Evolutionary conservation across 2,888 invertebrate species (phyloP).

Genomic region (Tuberolachnus salignus): DNA sequence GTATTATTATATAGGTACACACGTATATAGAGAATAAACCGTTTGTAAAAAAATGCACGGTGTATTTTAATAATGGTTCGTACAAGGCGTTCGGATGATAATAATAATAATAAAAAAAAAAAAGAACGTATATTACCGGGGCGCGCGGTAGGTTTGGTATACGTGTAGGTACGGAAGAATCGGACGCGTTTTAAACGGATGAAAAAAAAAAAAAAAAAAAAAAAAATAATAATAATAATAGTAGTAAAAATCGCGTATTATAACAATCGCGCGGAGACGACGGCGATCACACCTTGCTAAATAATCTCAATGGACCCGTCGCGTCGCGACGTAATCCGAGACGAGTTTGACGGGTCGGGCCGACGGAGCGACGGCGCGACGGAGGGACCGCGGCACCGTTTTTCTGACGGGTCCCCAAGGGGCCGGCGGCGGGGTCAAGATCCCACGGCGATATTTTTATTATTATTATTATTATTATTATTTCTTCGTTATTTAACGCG

Average conservation of each 20-base stretch:
- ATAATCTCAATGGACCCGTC: constrained; percentile 52
- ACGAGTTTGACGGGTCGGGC: constrained; percentile 36
- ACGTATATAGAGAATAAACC: constrained; percentile 5
- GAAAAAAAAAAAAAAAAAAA: constrained; percentile 18
- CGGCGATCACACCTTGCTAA: constrained; percentile 51
- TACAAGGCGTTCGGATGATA: constrained; percentile 5
- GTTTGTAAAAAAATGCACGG: constrained; percentile 1
- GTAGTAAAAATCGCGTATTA: constrained; percentile 37
- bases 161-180: neutral
- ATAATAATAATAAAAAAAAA: constrained; percentile 29
- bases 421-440: constrained; percentile 48
- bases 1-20: neutral
- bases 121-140: constrained; percentile 17
- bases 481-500: constrained; percentile 49
- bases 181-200: constrained; percentile 55
- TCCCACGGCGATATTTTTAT: constrained; percentile 38
- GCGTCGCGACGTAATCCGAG: constrained; percentile 44
- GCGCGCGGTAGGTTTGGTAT: too few species aligned
- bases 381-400: neutral
- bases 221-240: neutral
- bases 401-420: constrained; percentile 7
- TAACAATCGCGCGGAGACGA: constrained; percentile 44
- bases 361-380: constrained; percentile 5
- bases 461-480: neutral
- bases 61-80: constrained; percentile 34